Evolutionary conservation across 2,888 invertebrate species (phyloP).

Genomic region (Germaria angustata): DNA sequence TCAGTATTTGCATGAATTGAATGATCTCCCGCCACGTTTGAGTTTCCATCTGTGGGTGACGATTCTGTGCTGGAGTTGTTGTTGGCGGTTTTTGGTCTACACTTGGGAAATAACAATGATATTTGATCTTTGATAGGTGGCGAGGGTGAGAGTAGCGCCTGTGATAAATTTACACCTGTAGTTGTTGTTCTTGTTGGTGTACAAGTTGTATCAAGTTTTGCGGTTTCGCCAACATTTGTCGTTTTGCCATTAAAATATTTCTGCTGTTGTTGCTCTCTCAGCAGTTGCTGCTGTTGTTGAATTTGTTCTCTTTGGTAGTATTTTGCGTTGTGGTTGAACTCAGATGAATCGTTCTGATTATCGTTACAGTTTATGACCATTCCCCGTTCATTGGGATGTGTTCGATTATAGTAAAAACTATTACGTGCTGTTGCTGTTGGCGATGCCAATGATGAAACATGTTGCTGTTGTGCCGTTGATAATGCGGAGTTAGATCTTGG

Average conservation of each 20-base stretch:
- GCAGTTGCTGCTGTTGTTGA: conserved; percentile 48
- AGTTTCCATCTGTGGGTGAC: conserved; percentile 48
- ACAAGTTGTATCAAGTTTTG: conserved; percentile 54
- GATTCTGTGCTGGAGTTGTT: conserved; percentile 52
- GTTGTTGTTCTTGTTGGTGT: conserved; percentile 65
- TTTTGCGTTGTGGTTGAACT: conserved; percentile 65
- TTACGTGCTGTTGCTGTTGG: conserved; percentile 44
- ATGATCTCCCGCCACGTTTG: conserved; percentile 53
- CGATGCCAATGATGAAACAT: conserved; percentile 51
- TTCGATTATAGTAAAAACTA: conserved; percentile 46
- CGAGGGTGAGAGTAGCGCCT: conserved; percentile 81
- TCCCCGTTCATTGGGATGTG: conserved; percentile 32
- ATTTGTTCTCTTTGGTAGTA: conserved; percentile 68
- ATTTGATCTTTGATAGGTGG: conserved; percentile 86
- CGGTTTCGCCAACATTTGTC: conserved; percentile 61
- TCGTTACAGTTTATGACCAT: conserved; percentile 49
- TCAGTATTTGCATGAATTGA: conserved; percentile 51
- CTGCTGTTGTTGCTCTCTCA: conserved; percentile 56
- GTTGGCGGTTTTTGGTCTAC: conserved; percentile 83
- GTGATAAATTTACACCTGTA: conserved; percentile 71
- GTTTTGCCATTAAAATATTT: conserved; percentile 62
- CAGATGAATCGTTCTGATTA: conserved; percentile 49
- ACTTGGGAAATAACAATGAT: conserved; percentile 92
- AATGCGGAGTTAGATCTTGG: conserved; percentile 70
- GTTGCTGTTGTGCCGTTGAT: conserved; percentile 70